Evolutionary conservation across 2,113 vertebrate genomes (phyloP), one percentile per base, ranked within the genome.

Genomic region (Antechinus stuartii): DNA sequence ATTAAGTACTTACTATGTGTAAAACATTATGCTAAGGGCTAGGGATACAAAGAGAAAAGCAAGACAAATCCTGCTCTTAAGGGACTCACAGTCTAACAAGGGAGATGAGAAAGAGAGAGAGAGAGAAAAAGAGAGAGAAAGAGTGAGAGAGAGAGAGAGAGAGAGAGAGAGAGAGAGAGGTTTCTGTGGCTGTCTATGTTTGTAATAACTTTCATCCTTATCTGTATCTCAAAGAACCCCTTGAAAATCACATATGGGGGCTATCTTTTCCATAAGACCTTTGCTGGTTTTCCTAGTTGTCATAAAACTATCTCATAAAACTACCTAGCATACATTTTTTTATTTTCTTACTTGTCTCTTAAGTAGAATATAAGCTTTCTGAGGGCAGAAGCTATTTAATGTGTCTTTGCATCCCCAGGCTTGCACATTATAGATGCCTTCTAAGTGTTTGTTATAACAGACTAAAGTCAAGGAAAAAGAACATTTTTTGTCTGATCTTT

Each of bases 361-460:
- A 9, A 52, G 52, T 42, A 84, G 27, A 93, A 22, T 30, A 52
- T 26, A 84, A 46, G 35, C 26, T 93, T 47, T 35, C 3, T 89
- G 26, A 96, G 27, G 42, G 84, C 27, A 61, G 46, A 35, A 12
- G 53, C 47, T 6, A 57, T 76, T 76, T 76, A n/a, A 76, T 76
- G 35, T 10, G 30, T 2, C 2, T 54, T 24, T 91, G 30, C 42
- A 95, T 93, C 2, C 8, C 2, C 50, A 46, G 23, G 9, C 12
- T 84, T 2, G 54, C 0, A 35, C 42, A 19, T 23, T 26, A 19
- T 55, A 92, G 90, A 46, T 61, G 11, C 8, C 54, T 68, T 61
- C 91, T 76, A 49, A 53, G 35, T 24, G 54, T 42, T 91, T 68
- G 90, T 94, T 95, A 47, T 93, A 89, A 23, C 22, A n/a, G 22